Evolutionary conservation across 2,888 invertebrate species (phyloP), one percentile per base, ranked within the genome.

Genomic region (Mesorhabditis belari): DNA sequence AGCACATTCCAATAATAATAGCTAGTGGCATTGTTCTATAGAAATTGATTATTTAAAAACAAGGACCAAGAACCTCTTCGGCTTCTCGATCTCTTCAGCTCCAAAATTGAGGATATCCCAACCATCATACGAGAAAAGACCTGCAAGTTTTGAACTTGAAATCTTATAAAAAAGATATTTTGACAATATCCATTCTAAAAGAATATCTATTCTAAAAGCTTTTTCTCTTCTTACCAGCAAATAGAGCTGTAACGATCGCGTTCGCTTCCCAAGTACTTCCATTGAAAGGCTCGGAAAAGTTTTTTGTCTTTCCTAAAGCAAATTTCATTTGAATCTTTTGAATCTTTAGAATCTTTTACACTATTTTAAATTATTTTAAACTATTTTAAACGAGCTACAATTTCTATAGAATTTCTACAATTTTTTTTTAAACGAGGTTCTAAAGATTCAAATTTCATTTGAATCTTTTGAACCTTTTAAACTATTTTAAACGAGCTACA

Each of bases 71-170:
- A 52, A 73, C 73, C 71, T 52, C 55, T 70, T 71, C 19, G 79
- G 79, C 44, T 76, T 76, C 44, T 78, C 73, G 19, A 79, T 70
- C 55, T 79, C 79, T 49, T 74, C 77, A 23, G 70, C 72, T 35
- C 79, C 79, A 62, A 74, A 76, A 58, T 80, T 80, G n/a, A 80
- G 65, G 63, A 79, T 74, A 57, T 79, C 76, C 76, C 76, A 79
- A 0, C 78, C 78, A 60, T 78, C 78, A 57, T 78, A 73, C 2
- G 73, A 73, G 55, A 65, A 73, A 4, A 73, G 65, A 23, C 73
- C 44, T 35, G n/a, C n/a, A 17, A 35, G 2, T 35, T 35, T n/a
- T n/a, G n/a, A n/a, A n/a, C n/a, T n/a, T n/a, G n/a, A n/a, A n/a
- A n/a, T n/a, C n/a, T n/a, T n/a, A n/a, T n/a, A n/a, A n/a, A n/a